phyloP scores from a whole-genome alignment of 2,797 vertebrate species.

The Nyctibius grandis region DNA sequence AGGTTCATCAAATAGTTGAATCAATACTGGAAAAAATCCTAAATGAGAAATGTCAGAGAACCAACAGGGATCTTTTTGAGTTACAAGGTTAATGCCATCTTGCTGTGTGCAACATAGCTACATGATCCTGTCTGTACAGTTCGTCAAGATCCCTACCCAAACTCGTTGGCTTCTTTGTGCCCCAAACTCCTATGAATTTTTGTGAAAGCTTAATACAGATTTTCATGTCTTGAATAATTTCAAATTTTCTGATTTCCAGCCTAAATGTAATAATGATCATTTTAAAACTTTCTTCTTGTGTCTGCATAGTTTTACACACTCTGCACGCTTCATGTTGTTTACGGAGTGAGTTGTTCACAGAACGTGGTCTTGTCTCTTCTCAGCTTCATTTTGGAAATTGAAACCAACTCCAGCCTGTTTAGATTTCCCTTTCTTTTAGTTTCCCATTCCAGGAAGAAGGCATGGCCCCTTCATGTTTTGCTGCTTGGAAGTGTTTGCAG shows the following conservation, averaged over 20 bases:
- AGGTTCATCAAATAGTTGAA: not conserved
- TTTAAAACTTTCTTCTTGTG: not conserved
- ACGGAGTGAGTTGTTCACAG: not conserved
- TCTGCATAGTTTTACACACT: not conserved
- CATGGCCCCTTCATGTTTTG: not conserved
- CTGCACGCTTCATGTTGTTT: not conserved
- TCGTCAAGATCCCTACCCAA: not conserved
- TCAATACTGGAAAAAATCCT: not conserved
- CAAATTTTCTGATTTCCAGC: not conserved
- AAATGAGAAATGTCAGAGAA: not conserved
- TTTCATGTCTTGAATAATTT: not conserved
- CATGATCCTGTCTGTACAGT: accelerated
- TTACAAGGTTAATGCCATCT: no score
- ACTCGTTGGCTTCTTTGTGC: not conserved
- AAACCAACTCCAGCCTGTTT: not conserved
- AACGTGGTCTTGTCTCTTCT: not conserved
- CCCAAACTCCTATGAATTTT: not conserved
- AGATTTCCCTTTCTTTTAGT: not conserved
- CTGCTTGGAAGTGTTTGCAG: not conserved
- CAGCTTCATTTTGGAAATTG: not conserved
- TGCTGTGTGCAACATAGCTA: not conserved
- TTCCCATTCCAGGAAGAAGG: not conserved
- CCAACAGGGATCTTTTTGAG: not conserved
- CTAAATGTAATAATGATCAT: not conserved
- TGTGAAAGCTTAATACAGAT: not conserved